These are phyloP conservation scores for Platerodrilus igneus DNA, from an alignment of 2,888 invertebrate species.

Conservation along the genomic window DNA sequence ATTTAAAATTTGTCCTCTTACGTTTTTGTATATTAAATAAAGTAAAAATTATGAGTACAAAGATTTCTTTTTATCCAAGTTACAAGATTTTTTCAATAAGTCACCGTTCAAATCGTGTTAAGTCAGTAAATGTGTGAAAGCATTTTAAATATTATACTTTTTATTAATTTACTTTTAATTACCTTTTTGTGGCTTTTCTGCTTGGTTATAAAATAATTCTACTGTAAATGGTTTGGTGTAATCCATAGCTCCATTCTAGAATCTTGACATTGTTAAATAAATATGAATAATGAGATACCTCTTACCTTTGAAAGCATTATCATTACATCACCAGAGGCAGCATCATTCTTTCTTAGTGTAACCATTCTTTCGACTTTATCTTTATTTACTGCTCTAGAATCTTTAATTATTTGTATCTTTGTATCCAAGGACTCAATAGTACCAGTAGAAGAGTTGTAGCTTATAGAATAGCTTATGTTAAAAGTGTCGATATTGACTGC, in stretches of 20 bases:
- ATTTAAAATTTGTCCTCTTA: no score
- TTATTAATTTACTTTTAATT: no score
- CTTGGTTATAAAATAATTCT: conserved; percentile 15
- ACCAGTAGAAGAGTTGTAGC: conserved; percentile 4
- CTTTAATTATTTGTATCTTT: conserved; percentile 8
- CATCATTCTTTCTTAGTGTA: conserved; percentile 1
- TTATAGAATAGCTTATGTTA: conserved; percentile 15
- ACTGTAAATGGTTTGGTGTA: conserved; percentile 20
- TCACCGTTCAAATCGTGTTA: no score
- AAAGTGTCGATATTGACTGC: conserved; percentile 8
- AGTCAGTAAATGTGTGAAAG: no score
- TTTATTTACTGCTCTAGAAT: conserved; percentile 10
- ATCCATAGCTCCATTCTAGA: conserved; percentile 14
- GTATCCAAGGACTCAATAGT: conserved; percentile 12
- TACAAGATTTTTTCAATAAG: no score
- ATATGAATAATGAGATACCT: no score
- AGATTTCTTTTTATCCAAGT: no score
- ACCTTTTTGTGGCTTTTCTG: conserved; percentile 13
- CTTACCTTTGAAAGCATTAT: conserved; percentile 13
- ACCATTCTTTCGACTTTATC: conserved; percentile 3
- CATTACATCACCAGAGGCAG: conserved; percentile 2
- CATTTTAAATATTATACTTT: no score
- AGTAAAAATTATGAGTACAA: no score
- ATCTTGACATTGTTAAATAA: not conserved
- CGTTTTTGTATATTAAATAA: no score